Conservation (phyloP, 2,113 vertebrate species). For the Copsychus sechellarum region DNA sequence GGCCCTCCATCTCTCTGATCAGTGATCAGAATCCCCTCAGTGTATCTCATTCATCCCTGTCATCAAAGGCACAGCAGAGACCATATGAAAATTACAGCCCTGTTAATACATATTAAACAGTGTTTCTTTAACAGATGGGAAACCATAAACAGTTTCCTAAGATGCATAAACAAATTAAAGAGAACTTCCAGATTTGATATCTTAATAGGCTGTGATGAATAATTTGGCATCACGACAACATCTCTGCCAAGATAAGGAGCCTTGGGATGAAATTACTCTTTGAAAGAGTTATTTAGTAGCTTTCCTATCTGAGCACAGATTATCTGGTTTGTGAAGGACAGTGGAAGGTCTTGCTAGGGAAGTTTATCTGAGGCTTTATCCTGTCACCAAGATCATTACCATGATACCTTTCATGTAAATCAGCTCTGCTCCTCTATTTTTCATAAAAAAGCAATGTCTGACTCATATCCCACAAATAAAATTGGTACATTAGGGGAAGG, state of each 20-base stretch:
- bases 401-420: background rate
- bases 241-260: background rate
- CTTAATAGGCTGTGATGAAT: conserved; percentile 13
- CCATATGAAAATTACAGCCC: background rate
- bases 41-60: background rate
- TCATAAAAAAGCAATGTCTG: background rate
- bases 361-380: background rate
- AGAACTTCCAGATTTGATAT: conserved; percentile 7
- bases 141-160: conserved; percentile 16
- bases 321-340: background rate
- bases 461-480: background rate
- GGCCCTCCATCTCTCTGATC: background rate
- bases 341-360: background rate
- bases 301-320: background rate
- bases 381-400: conserved; percentile 13
- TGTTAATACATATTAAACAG: background rate
- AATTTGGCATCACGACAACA: background rate
- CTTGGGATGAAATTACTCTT: background rate
- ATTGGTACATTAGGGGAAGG: background rate
- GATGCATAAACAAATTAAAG: conserved; percentile 13
- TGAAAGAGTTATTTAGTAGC: background rate
- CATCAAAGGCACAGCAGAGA: background rate
- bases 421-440: background rate
- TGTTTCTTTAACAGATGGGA: background rate
- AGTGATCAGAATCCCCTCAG: background rate